Base-by-base conservation (phyloP, 2,888 invertebrate genomes). In the Muschampia plurimacula region DNA sequence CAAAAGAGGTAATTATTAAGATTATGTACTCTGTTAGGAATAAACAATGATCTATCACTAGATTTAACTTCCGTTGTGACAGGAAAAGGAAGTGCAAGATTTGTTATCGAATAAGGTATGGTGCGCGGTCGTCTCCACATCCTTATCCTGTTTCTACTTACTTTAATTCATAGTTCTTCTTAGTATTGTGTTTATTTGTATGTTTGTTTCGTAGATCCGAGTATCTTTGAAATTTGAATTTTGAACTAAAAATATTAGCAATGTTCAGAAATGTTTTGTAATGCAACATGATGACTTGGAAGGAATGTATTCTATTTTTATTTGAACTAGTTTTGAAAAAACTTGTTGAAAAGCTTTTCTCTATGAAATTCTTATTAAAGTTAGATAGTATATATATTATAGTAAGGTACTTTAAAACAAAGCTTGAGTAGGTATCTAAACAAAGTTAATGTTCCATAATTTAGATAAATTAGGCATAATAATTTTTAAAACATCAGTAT, bases 21-120 rank as follows among this genome's bases (percentile, higher is more conserved):
- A 36, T n/a, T 60, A 57, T 57, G 65, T 28, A 12, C 71, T 67
- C 68, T 28, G 41, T 74, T 10, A 49, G 41, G 57, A 57, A 72
- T 57, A 67, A 64, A 74, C 74, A 75, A 77, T 76, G 71, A 74
- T 65, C 69, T 68, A 71, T 71, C 74, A 76, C 72, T 76, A 77
- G 74, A 77, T 70, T 77, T 39, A 79, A 83, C 83, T 84, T 83
- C 83, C 83, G 83, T 78, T 77, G 73, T 80, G 85, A 94, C 95
- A 95, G 95, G 95, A 95, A 95, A 92, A 95, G 95, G 95, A 95
- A 95, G 93, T 90, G 85, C 86, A 76, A 81, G 76, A 77, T 81
- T 86, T 90, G 90, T 86, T 88, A 89, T 87, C 85, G 22, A 88
- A 88, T 74, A 78, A 77, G 78, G 77, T 77, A 82, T 82, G 77